Evolutionary conservation across 2,113 vertebrate genomes (phyloP).

Genomic region (Dasyprocta punctata): DNA sequence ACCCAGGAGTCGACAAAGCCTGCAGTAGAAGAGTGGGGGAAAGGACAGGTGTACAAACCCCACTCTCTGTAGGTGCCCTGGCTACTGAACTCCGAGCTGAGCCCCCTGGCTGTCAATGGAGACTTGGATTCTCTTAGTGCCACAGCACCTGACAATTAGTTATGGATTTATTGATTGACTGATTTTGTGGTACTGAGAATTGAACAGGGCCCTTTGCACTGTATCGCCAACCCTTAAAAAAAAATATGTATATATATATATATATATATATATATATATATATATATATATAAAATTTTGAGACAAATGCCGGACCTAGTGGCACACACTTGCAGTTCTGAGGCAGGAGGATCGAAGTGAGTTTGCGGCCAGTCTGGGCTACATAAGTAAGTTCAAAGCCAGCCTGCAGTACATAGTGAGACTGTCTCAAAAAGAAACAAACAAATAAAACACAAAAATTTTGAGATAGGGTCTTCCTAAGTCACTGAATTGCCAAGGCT

Average conservation of each 20-base stretch:
- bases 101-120: not conserved
- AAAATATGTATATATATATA: too few species aligned
- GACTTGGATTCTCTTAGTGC: not conserved
- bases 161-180: not conserved
- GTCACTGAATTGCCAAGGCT: not conserved
- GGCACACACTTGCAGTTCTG: too few species aligned
- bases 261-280: too few species aligned
- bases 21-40: not conserved
- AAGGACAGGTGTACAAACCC: not conserved
- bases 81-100: not conserved
- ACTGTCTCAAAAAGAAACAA: too few species aligned
- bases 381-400: too few species aligned
- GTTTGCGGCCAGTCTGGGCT: too few species aligned
- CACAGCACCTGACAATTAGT: not conserved
- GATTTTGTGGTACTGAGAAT: not conserved
- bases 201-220: not conserved
- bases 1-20: not conserved
- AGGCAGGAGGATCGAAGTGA: too few species aligned
- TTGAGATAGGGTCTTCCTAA: not conserved
- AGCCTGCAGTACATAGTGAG: too few species aligned
- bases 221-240: not conserved
- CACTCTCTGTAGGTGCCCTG: accelerated
- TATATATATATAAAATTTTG: too few species aligned
- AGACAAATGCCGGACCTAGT: too few species aligned
- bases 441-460: not conserved